A percentile compares a stretch with the other conserved stretches of the same genome.
Evolutionary conservation across 53 echinoderm and acorn worm species (phyloP).

Genomic region (Apostichopus leukothele): DNA sequence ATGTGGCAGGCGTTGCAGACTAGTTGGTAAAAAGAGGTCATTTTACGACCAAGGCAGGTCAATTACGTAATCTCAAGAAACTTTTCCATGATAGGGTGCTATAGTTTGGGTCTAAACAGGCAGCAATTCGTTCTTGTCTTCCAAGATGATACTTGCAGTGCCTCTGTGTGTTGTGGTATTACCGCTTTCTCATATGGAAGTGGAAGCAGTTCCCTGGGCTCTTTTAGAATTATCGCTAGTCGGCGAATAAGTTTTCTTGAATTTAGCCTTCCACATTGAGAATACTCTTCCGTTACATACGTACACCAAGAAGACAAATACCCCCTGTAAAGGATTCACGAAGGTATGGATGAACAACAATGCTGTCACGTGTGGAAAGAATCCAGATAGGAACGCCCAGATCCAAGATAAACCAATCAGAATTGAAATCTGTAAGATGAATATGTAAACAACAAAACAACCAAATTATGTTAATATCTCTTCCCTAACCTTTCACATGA

Average conservation of each 20-base stretch:
- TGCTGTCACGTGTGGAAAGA: background rate
- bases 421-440: conserved; percentile 2
- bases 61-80: too few species aligned
- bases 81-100: too few species aligned
- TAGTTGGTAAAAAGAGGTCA: too few species aligned
- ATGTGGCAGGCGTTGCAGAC: too few species aligned
- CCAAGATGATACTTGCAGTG: background rate
- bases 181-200: background rate
- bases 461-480: too few species aligned
- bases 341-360: conserved; percentile 13
- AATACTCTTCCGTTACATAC: conserved; percentile 1
- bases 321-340: conserved; percentile 18
- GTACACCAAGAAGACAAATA: conserved; percentile 18
- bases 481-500: too few species aligned
- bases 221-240: background rate
- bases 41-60: too few species aligned
- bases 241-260: background rate
- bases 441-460: background rate
- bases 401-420: conserved; percentile 10
- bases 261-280: background rate
- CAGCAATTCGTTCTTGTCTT: background rate
- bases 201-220: background rate
- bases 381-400: conserved; percentile 13
- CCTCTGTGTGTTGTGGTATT: background rate
- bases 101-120: too few species aligned